Base-by-base conservation (phyloP, 2,888 invertebrate species). In the Macroteleia sp. region DNA sequence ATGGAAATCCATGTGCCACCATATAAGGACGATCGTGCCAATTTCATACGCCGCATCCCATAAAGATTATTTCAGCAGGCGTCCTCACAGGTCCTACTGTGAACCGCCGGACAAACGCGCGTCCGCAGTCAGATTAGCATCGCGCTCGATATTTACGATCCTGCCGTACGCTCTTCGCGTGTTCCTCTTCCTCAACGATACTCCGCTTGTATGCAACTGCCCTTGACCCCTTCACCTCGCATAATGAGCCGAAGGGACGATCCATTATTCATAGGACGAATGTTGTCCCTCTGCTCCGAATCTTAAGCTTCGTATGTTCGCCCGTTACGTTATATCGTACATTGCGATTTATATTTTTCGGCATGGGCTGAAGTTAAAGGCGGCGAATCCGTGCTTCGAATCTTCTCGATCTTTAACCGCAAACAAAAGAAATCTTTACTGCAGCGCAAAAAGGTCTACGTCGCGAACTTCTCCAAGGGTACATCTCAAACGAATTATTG, bases 121-220 rank as follows among this genome's bases (percentile, higher is more conserved):
- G 87, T 87, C 87, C 87, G 86, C 87, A 86, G 86, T 85, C 82
- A 85, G 88, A 88, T 88, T 88, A 88, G 85, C 85, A 88, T 89
- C 88, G 86, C 83, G 81, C 81, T 80, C 79, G 75, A 67, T 66
- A 74, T 66, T 74, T 66, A 67, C 74, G 74, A 67, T 32, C 19
- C 66, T 34, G n/a, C n/a, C n/a, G n/a, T n/a, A n/a, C n/a, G n/a
- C n/a, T n/a, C n/a, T n/a, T n/a, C n/a, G n/a, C n/a, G 66, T 67
- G 61, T 69, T 73, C 64, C 52, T 73, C 73, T 64, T 74, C 64
- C 61, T 61, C 75, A 73, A 70, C 74, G 75, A 69, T 69, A 52
- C 70, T 66, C 79, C 81, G 83, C 84, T 82, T 81, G 81, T 82
- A 86, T 83, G 85, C 85, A 85, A 83, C 84, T 85, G 88, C 85